Percentiles rank a stretch among this genome's conserved stretches.
phyloP scores from a whole-genome alignment of 53 echinoderm and acorn worm species.

The Echinometra lucunter region DNA sequence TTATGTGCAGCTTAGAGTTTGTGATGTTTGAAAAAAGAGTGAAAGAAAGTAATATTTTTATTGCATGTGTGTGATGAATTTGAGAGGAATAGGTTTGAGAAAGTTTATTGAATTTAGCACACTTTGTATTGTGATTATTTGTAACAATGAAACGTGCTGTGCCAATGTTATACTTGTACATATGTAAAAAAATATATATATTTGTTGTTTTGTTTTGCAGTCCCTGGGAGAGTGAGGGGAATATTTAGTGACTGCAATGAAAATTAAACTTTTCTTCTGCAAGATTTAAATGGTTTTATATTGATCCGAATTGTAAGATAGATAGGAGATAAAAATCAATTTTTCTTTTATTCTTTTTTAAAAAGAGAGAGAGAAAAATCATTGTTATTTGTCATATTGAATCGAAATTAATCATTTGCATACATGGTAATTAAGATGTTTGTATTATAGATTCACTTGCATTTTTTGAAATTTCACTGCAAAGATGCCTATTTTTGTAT shows the following conservation, averaged over 20 bases:
- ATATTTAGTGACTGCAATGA: not conserved
- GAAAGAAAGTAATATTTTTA: not conserved
- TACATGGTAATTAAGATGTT: not conserved
- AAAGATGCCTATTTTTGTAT: constrained; percentile 52
- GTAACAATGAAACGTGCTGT: not conserved
- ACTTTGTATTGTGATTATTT: not conserved
- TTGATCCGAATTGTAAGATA: not conserved
- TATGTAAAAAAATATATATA: not conserved
- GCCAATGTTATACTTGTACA: not conserved
- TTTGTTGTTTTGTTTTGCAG: not conserved
- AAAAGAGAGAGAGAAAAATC: not conserved
- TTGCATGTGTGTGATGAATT: constrained; percentile 1
- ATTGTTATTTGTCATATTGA: not conserved
- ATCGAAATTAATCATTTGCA: not conserved
- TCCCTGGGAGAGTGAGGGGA: not conserved
- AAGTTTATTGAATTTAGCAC: not conserved
- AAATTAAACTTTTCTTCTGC: not conserved
- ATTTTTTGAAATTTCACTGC: not conserved
- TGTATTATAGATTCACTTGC: not conserved
- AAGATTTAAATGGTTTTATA: not conserved
- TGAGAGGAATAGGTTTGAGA: not conserved
- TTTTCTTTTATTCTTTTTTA: not conserved
- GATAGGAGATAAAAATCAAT: not conserved
- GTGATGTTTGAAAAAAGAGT: not conserved
- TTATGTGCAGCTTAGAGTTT: not conserved